Base-by-base conservation (phyloP, 2,888 invertebrate species). In the Pseudococcus jackbeardsleyi region DNA sequence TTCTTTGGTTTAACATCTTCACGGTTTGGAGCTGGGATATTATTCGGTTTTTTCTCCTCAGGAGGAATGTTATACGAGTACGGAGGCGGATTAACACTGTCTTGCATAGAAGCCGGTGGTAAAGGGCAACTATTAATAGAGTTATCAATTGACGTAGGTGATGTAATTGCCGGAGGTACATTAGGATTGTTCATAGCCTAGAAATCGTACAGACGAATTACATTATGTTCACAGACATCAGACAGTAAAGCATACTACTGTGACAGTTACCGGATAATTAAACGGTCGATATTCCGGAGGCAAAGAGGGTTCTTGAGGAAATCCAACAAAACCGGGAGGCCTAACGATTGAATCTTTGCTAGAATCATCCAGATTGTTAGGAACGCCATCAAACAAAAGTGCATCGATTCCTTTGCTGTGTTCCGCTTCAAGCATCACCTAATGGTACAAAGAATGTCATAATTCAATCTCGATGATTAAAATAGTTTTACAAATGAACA, bases 291-390 rank as follows among this genome's bases (percentile, higher is more conserved):
- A 79, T 77, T 88, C 85, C 0, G 85, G 84, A 50, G 88, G 88
- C 93, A 89, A 88, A 0, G 33, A 48, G 90, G 95, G 91, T 89
- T 94, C 93, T 89, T 93, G 94, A 1, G 97, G 96, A 91, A 94
- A 97, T 0, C 96, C 96, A 90, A 96, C 94, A 91, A 97, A 97
- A 0, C 97, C 97, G 88, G 95, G 94, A 50, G 95, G 95, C 89
- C 94, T 94, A 7, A 96, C 95, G 7, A 88, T 59, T 5, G 94
- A 93, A 1, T 93, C 93, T 85, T 91, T 91, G 90, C 91, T 91
- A 26, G 92, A 92, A 12, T 91, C 91, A 92, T 93, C 89, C 22
- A 88, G 19, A 93, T 95, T 95, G 89, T 92, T 92, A 90, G 95
- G 93, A 91, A 95, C 95, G 89, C 96, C 94, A 89, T 92, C 92